A percentile compares a stretch with the other conserved stretches of the same genome.
Conservation (phyloP, 2,797 vertebrate species). For the Pygocentrus nattereri region DNA sequence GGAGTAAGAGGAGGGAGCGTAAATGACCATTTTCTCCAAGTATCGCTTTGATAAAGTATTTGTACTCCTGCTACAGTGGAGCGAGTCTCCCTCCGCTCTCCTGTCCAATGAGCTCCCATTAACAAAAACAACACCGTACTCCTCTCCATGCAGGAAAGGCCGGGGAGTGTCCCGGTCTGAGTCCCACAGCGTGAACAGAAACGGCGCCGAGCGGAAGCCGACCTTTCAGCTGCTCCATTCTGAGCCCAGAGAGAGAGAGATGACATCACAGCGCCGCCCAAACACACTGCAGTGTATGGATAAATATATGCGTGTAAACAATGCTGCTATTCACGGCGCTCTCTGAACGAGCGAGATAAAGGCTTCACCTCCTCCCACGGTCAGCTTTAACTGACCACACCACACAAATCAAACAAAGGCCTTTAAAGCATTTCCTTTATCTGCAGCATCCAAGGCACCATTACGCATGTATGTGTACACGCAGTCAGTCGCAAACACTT, state of each 20-base stretch:
- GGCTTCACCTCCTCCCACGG: background rate
- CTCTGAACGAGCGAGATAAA: constrained; percentile 29
- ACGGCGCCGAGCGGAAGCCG: background rate
- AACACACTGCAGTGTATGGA: constrained; percentile 36
- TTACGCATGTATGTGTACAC: no score
- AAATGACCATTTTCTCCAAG: no score
- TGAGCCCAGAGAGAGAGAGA: background rate
- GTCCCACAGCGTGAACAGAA: background rate
- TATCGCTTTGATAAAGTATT: no score
- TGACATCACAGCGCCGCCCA: constrained; percentile 34
- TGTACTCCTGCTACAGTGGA: no score
- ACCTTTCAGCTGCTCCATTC: constrained; percentile 21
- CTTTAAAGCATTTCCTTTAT: background rate
- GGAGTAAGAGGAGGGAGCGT: no score
- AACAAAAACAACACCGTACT: background rate
- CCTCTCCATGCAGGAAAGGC: constrained; percentile 23
- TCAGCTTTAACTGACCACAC: background rate
- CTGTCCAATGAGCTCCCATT: background rate
- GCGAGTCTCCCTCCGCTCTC: no score
- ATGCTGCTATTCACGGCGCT: constrained; percentile 22
- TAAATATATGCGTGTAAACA: constrained; percentile 47
- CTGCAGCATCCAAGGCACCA: background rate
- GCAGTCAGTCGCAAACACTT: background rate
- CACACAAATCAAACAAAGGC: background rate
- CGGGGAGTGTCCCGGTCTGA: constrained; percentile 14